A percentile compares a stretch with the other conserved stretches of the same genome.
Conservation (phyloP, 2,797 vertebrate species). For the Squalus acanthias region DNA sequence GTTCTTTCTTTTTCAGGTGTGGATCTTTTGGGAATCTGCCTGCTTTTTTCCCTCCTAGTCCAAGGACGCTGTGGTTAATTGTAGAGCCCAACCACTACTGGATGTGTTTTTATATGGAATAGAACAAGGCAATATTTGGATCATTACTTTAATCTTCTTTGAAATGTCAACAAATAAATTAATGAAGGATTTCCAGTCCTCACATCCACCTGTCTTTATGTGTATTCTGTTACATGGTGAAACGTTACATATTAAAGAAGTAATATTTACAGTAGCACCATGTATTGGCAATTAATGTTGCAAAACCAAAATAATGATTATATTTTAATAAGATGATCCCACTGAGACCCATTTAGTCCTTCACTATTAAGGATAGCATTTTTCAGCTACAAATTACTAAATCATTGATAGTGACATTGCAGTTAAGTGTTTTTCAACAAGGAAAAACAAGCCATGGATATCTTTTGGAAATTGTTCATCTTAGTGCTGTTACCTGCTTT, state of each 20-base stretch:
- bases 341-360: background rate
- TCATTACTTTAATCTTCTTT: background rate
- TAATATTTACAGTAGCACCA: background rate
- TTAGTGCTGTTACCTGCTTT: background rate
- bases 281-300: background rate
- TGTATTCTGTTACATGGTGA: background rate
- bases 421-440: background rate
- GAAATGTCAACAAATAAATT: background rate
- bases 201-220: background rate
- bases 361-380: background rate
- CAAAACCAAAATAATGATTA: constrained; percentile 6
- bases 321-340: background rate
- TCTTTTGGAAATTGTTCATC: background rate
- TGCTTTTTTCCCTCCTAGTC: background rate
- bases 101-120: background rate
- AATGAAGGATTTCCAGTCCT: background rate
- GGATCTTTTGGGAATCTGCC: background rate
- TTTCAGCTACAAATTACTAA: background rate
- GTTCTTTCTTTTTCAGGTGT: background rate
- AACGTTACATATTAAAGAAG: background rate
- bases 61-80: background rate
- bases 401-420: background rate
- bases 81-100: background rate
- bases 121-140: background rate
- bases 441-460: background rate